Evolutionary conservation across 2,113 vertebrate species (phyloP).

Genomic region (Plecotus auritus): DNA sequence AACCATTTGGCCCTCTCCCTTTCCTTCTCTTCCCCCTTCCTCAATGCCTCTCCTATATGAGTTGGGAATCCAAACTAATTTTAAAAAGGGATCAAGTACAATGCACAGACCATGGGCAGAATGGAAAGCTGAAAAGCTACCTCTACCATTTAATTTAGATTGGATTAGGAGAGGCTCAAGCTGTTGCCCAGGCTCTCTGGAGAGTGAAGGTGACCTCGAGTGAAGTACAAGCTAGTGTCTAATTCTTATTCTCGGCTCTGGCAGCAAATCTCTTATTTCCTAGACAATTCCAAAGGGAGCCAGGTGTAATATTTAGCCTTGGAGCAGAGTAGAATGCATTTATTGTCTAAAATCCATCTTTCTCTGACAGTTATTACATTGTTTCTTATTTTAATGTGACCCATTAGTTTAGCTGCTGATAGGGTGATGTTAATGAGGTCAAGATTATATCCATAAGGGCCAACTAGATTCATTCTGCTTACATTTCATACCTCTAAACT

Average conservation of each 20-base stretch:
- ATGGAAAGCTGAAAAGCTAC: neutral
- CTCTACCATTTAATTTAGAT: neutral
- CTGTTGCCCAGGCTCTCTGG: neutral
- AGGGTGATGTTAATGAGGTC: neutral
- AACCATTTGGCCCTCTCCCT: neutral
- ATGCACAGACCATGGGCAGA: neutral
- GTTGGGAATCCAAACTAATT: neutral
- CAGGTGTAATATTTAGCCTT: neutral
- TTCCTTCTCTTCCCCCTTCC: neutral
- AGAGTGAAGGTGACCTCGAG: neutral
- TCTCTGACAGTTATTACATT: neutral
- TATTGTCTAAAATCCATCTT: constrained; percentile 7
- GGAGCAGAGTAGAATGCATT: neutral
- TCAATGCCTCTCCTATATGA: neutral
- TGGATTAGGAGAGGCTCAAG: neutral
- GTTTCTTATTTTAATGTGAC: constrained; percentile 3
- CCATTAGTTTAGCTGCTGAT: neutral
- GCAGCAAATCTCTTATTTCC: constrained; percentile 19
- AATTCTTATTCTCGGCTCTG: neutral
- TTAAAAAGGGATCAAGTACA: constrained; percentile 7
- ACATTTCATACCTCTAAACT: neutral
- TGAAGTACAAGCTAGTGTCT: neutral
- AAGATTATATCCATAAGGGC: neutral
- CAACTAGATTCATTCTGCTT: neutral
- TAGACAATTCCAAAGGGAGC: neutral